Evolutionary conservation across 2,888 invertebrate genomes (phyloP), one percentile per base, ranked within the genome.

Genomic region (Agriotes lineatus): DNA sequence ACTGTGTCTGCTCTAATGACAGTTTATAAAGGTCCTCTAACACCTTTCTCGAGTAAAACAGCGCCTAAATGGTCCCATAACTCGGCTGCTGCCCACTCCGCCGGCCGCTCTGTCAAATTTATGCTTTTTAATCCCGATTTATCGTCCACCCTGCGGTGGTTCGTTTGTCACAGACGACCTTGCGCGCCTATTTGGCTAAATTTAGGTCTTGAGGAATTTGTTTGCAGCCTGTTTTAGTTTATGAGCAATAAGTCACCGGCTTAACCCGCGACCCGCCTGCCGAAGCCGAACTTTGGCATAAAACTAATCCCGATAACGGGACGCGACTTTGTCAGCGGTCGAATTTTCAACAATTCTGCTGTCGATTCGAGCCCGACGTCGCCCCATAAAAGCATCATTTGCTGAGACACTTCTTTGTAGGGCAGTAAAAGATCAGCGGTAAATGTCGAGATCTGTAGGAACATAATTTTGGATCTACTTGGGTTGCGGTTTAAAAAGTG

Each of bases 61-160:
- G 70, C 61, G 48, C 35, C 64, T 62, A 68, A 70, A 72, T 60
- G 67, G 61, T 63, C 70, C 67, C 70, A 69, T 70, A 67, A 71
- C 57, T 69, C 61, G 22, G 57, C 22, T 54, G 54, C 14, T 60
- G 66, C 60, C 60, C 45, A 52, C 58, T 52, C 42, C 64, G 70
- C 67, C 73, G 69, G 72, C 73, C 72, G 70, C 73, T 74, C 76
- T 79, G 78, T 79, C 78, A 79, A 77, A 77, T 76, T 76, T 76
- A 74, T 75, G 75, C 74, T 77, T 75, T 76, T 75, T 79, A 79
- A 79, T 79, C 79, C 74, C 62, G 72, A 78, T 79, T 79, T 79
- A 78, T 78, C 75, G 74, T 70, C 72, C 76, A 74, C 75, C 76
- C 76, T 73, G 72, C 73, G 65, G 69, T 71, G 67, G 68, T 69